These are phyloP conservation scores for Cairina moschata DNA, from an alignment of 2,113 vertebrate genomes.

Conservation along the genomic window DNA sequence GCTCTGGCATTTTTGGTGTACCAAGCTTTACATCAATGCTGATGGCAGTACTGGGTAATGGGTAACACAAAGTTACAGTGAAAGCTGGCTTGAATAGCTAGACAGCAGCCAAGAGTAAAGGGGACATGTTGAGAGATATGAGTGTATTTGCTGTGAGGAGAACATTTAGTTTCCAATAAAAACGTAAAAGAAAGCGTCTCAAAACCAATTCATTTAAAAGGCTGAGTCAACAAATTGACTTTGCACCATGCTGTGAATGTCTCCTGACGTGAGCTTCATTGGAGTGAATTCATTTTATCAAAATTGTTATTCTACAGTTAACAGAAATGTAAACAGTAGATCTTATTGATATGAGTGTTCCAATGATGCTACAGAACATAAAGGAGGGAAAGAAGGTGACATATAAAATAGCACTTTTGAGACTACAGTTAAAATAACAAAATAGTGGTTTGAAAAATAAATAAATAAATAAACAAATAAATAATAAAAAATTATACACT, in stretches of 20 bases:
- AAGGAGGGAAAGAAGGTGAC: not conserved
- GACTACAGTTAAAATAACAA: not conserved
- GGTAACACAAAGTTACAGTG: not conserved
- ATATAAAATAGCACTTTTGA: not conserved
- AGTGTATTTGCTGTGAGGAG: not conserved
- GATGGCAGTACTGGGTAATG: not conserved
- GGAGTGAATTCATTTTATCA: not conserved
- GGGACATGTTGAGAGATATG: not conserved
- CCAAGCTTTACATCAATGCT: fast-evolving
- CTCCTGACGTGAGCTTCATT: not conserved
- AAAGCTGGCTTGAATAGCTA: not conserved
- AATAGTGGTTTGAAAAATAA: not conserved
- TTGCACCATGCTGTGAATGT: not conserved
- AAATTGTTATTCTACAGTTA: not conserved
- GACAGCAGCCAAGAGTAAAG: not conserved
- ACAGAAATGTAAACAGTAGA: not conserved
- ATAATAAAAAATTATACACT: not conserved
- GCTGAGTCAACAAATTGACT: not conserved
- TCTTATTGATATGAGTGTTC: not conserved
- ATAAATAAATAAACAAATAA: too few relatives aligned
- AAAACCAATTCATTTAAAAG: not conserved
- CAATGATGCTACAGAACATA: not conserved
- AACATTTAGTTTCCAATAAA: not conserved
- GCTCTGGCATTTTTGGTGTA: not conserved
- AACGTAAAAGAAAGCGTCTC: not conserved